These are phyloP conservation scores for Drosophila kepulauana DNA, from an alignment of 1,140 invertebrate species.

Conservation along the genomic window DNA sequence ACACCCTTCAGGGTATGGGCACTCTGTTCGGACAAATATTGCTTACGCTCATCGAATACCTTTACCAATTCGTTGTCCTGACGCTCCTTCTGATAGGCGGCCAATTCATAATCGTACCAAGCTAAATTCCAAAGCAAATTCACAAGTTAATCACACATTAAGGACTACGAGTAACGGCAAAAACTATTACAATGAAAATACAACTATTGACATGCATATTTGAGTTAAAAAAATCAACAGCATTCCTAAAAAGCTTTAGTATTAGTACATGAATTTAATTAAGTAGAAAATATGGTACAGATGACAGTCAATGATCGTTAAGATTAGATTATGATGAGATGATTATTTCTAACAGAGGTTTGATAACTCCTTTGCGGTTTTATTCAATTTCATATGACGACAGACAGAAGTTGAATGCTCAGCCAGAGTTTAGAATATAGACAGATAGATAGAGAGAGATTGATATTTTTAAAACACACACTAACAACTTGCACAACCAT, in stretches of 20 bases:
- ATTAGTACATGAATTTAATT: constrained; percentile 38
- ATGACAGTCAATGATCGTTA: neutral
- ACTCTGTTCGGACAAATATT: constrained; percentile 88
- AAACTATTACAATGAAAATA: constrained; percentile 36
- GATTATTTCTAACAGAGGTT: constrained; percentile 40
- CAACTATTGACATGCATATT: constrained; percentile 30
- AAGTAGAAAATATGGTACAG: constrained; percentile 25
- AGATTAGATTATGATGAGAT: constrained; percentile 21
- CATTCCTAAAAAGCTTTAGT: constrained; percentile 38
- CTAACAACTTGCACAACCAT: constrained; percentile 68
- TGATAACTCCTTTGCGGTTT: constrained; percentile 41
- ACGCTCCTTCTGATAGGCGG: constrained; percentile 93
- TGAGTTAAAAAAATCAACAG: constrained; percentile 27
- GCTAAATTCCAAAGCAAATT: constrained; percentile 86
- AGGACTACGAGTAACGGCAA: neutral
- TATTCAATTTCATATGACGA: constrained; percentile 40
- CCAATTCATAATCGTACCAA: constrained; percentile 96
- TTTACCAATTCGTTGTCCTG: constrained; percentile 94
- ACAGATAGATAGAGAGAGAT: constrained; percentile 22
- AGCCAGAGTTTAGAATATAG: constrained; percentile 56
- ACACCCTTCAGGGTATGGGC: constrained; percentile 87
- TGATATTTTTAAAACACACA: constrained; percentile 51
- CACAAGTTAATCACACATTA: constrained; percentile 27
- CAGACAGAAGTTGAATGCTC: constrained; percentile 58
- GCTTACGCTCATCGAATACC: constrained; percentile 93